Conservation (phyloP, 2,797 vertebrate genomes). For the Esox masquinongy region DNA sequence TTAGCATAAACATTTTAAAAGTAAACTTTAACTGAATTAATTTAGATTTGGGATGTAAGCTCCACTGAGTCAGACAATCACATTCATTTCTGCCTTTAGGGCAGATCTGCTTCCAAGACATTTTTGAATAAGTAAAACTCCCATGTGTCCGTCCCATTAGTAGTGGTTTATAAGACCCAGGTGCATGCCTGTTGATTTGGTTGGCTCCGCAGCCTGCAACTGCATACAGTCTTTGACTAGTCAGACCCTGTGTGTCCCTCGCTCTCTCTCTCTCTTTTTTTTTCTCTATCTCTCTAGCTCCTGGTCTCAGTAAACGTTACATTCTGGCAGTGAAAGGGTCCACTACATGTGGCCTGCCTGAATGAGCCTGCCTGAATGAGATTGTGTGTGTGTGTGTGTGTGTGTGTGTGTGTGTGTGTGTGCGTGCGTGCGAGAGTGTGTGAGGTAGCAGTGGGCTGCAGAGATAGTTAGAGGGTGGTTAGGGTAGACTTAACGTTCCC, state of each 20-base stretch:
- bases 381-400: conserved; percentile 41
- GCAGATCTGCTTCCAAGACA: no score
- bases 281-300: conserved; percentile 22
- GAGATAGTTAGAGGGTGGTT: neutral
- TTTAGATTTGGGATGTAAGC: no score
- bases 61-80: no score
- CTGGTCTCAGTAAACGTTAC: conserved; percentile 32
- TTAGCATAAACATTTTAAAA: no score
- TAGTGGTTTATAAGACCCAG: neutral
- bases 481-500: conserved; percentile 36
- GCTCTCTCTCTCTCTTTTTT: conserved; percentile 43
- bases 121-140: no score
- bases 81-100: no score
- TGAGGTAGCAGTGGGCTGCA: conserved; percentile 42
- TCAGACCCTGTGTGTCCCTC: neutral
- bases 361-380: neutral
- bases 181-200: neutral
- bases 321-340: conserved; percentile 30
- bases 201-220: no score
- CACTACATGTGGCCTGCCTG: conserved; percentile 4
- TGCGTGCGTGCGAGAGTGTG: conserved; percentile 41
- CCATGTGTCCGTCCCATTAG: neutral
- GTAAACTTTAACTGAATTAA: no score
- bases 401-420: conserved; percentile 43
- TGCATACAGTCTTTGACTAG: neutral